A percentile compares a stretch with the other conserved stretches of the same genome.
These are phyloP conservation scores for Chelidonichthys spinosus DNA, from an alignment of 2,797 vertebrate genomes.

Conservation along the genomic window DNA sequence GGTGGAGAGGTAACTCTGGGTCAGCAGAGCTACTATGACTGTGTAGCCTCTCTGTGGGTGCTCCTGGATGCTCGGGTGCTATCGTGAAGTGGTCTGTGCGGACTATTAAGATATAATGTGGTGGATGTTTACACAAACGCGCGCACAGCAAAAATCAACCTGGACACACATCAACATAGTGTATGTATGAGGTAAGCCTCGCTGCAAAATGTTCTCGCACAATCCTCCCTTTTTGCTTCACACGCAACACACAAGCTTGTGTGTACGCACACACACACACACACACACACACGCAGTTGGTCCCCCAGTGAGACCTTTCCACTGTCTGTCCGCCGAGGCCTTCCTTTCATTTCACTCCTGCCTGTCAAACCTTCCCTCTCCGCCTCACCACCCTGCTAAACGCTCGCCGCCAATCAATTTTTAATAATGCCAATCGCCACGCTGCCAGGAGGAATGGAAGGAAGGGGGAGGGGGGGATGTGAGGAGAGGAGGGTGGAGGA, in stretches of 20 bases:
- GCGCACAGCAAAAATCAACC: not conserved
- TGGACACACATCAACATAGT: not conserved
- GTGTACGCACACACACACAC: slow-evolving; percentile 10
- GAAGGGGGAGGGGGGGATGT: not conserved
- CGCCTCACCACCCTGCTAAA: slow-evolving; percentile 80
- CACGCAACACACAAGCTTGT: not conserved
- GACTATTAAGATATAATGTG: slow-evolving; percentile 17
- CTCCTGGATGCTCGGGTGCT: slow-evolving; percentile 20
- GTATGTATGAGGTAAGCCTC: slow-evolving; percentile 6
- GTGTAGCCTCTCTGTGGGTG: slow-evolving; percentile 39
- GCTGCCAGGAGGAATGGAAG: slow-evolving; percentile 71
- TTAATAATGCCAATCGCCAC: slow-evolving; percentile 88
- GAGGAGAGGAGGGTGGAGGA: not conserved
- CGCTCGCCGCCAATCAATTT: slow-evolving; percentile 85
- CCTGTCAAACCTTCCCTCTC: slow-evolving; percentile 90
- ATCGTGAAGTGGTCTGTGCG: slow-evolving; percentile 25
- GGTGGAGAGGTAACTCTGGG: slow-evolving; percentile 58
- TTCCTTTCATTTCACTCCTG: slow-evolving; percentile 93
- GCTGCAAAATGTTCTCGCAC: slow-evolving; percentile 29
- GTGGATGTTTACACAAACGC: not conserved
- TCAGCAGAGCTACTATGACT: slow-evolving; percentile 42
- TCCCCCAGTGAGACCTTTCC: slow-evolving; percentile 74
- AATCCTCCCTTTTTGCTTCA: slow-evolving; percentile 9
- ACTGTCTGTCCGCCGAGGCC: slow-evolving; percentile 66
- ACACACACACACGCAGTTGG: slow-evolving; percentile 13